These are phyloP conservation scores for Cherax quadricarinatus DNA, from an alignment of 1,140 invertebrate genomes.

Conservation along the genomic window DNA sequence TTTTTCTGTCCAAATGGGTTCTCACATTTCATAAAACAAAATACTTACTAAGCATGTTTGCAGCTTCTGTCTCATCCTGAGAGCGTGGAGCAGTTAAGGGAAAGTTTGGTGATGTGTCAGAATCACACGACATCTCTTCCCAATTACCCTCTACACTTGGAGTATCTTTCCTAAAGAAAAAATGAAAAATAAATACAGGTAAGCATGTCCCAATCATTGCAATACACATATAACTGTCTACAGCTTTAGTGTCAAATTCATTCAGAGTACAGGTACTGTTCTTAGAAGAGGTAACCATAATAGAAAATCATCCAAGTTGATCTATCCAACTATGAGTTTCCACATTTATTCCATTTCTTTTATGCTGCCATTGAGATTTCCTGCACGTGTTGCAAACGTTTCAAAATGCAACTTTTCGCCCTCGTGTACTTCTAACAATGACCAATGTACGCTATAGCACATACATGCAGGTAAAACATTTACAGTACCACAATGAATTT, in stretches of 20 bases:
- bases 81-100: slow-evolving; percentile 58
- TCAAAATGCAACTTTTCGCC: too few relatives aligned
- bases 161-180: slow-evolving; percentile 69
- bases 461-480: too few relatives aligned
- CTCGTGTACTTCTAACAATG: too few relatives aligned
- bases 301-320: background rate
- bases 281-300: background rate
- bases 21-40: background rate
- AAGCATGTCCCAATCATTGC: background rate
- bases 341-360: too few relatives aligned
- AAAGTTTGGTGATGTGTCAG: slow-evolving; percentile 88
- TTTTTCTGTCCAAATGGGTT: too few relatives aligned
- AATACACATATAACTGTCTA: background rate
- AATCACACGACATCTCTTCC: slow-evolving; percentile 90
- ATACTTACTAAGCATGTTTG: slow-evolving; percentile 90
- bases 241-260: too few relatives aligned
- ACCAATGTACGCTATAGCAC: too few relatives aligned
- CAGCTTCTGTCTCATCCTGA: slow-evolving; percentile 94
- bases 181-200: background rate
- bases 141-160: slow-evolving; percentile 76
- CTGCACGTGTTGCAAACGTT: too few relatives aligned
- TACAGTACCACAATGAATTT: too few relatives aligned
- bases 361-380: too few relatives aligned
- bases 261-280: too few relatives aligned
- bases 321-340: too few relatives aligned